phyloP scores from a whole-genome alignment of 2,797 vertebrate species.

The Rhinoraja longicauda region DNA sequence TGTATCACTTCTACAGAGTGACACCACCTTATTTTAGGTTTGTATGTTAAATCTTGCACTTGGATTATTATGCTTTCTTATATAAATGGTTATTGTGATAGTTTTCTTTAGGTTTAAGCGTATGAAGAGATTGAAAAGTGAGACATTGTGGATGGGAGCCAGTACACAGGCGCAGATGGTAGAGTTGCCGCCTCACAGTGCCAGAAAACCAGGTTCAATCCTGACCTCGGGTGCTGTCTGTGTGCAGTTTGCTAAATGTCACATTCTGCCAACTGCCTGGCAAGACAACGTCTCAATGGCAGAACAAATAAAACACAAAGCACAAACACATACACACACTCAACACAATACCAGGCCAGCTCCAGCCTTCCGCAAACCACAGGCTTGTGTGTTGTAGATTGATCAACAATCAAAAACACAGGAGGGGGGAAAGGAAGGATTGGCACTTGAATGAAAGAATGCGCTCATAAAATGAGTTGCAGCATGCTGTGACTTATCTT shows the following conservation, averaged over 20 bases:
- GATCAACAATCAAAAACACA: slow-evolving; percentile 40
- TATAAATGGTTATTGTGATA: neutral
- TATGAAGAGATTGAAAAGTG: neutral
- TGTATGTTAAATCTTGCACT: neutral
- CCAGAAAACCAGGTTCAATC: no score
- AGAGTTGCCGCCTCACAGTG: no score
- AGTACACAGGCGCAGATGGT: neutral
- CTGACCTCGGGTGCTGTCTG: no score
- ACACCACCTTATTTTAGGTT: neutral
- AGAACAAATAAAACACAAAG: slow-evolving; percentile 22
- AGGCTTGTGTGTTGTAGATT: slow-evolving; percentile 49
- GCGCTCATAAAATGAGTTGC: slow-evolving; percentile 12
- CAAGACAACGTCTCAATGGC: slow-evolving; percentile 49
- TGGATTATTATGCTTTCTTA: neutral
- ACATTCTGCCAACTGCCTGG: slow-evolving; percentile 66
- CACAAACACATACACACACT: slow-evolving; percentile 49
- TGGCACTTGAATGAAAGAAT: slow-evolving; percentile 49
- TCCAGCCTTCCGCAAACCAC: slow-evolving; percentile 54
- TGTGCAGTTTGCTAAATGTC: slow-evolving; percentile 66
- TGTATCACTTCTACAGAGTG: neutral
- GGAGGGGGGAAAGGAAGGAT: slow-evolving; percentile 47
- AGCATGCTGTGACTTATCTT: slow-evolving; percentile 34
- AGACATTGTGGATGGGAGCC: neutral
- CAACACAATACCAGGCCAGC: slow-evolving; percentile 53
- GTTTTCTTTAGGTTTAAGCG: neutral